phyloP scores from a whole-genome alignment of 2,888 invertebrate genomes.

The Mimas tiliae region DNA sequence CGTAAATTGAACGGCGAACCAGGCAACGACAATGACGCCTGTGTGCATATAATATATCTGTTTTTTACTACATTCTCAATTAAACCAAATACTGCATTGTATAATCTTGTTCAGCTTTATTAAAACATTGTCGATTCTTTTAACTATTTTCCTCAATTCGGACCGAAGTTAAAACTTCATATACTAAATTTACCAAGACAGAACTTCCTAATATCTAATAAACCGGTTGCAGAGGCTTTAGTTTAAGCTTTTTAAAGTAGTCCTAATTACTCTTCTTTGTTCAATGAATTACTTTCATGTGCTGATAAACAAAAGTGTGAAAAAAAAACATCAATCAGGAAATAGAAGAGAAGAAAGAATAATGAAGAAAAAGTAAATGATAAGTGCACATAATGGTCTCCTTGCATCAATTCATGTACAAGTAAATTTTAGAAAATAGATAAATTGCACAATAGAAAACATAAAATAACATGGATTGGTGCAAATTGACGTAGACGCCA shows the following conservation, averaged over 20 bases:
- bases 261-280: constrained; percentile 47
- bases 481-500: constrained; percentile 66
- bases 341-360: constrained; percentile 45
- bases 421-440: constrained; percentile 17
- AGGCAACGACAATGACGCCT: constrained; percentile 98
- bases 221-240: constrained; percentile 77
- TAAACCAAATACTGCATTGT: neutral
- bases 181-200: constrained; percentile 39
- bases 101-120: constrained; percentile 23
- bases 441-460: constrained; percentile 28
- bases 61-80: neutral
- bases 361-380: constrained; percentile 58
- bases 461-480: constrained; percentile 52
- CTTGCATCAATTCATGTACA: constrained; percentile 63
- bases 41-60: constrained; percentile 48
- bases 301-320: constrained; percentile 80
- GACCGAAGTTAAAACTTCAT: constrained; percentile 63
- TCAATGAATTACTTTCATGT: constrained; percentile 77
- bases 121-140: constrained; percentile 22
- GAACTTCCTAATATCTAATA: constrained; percentile 42
- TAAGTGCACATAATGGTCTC: constrained; percentile 61
- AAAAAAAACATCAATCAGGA: constrained; percentile 53
- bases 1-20: constrained; percentile 98
- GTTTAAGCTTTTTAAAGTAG: constrained; percentile 48
- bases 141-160: constrained; percentile 77